These are phyloP conservation scores for Drosophila birchii DNA, from an alignment of 2,888 invertebrate species.

Conservation along the genomic window DNA sequence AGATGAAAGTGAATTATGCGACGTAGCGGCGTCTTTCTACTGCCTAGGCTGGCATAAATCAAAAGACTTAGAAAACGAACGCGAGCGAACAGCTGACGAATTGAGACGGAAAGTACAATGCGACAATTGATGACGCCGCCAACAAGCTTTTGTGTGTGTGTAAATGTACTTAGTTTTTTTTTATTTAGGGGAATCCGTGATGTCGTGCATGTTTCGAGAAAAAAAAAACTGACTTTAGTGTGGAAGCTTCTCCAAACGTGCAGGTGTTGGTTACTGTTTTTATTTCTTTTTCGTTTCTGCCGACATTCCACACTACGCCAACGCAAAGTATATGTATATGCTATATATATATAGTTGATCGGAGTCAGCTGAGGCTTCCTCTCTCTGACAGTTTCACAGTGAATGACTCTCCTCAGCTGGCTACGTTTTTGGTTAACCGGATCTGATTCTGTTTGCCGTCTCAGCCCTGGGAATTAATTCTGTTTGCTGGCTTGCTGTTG, in stretches of 20 bases:
- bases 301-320: slow-evolving; percentile 64
- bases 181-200: slow-evolving; percentile 53
- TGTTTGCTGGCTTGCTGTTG: slow-evolving; percentile 51
- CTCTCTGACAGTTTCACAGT: slow-evolving; percentile 20
- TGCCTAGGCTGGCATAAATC: slow-evolving; percentile 38
- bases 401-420: slow-evolving; percentile 28
- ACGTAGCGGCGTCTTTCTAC: slow-evolving; percentile 15
- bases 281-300: slow-evolving; percentile 5
- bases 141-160: slow-evolving; percentile 15
- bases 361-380: slow-evolving; percentile 62
- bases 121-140: slow-evolving; percentile 54
- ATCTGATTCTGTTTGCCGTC: slow-evolving; percentile 71
- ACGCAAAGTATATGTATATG: slow-evolving; percentile 46
- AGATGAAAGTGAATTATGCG: slow-evolving; percentile 59
- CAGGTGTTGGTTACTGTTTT: slow-evolving; percentile 57
- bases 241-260: slow-evolving; percentile 35
- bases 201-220: slow-evolving; percentile 50
- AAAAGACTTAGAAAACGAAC: slow-evolving; percentile 75
- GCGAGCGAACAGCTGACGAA: slow-evolving; percentile 50
- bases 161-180: slow-evolving; percentile 23
- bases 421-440: slow-evolving; percentile 74
- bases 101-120: slow-evolving; percentile 26
- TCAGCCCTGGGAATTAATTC: slow-evolving; percentile 47
- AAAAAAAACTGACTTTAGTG: slow-evolving; percentile 8
- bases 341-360: slow-evolving; percentile 30